A percentile compares a stretch with the other conserved stretches of the same genome.
phyloP scores from a whole-genome alignment of 1,140 invertebrate genomes.

The Hyles vespertilio region DNA sequence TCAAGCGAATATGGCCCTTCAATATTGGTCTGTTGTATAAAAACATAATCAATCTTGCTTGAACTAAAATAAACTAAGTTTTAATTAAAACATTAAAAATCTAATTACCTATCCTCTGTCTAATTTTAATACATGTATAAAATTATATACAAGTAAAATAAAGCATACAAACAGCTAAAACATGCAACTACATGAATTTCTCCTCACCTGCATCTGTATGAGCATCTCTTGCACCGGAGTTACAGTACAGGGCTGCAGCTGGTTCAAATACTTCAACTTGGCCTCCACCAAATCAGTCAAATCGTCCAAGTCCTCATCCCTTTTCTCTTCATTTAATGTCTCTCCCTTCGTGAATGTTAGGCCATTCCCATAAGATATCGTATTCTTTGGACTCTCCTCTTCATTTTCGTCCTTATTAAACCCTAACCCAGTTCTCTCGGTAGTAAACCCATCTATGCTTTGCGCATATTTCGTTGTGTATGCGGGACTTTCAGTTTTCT shows the following conservation, averaged over 20 bases:
- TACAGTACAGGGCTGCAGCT: slow-evolving; percentile 44
- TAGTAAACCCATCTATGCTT: slow-evolving; percentile 59
- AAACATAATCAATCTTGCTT: too few relatives aligned
- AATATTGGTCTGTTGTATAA: too few relatives aligned
- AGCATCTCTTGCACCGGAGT: slow-evolving; percentile 61
- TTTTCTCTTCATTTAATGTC: slow-evolving; percentile 56
- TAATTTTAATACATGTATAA: too few relatives aligned
- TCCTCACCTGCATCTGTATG: slow-evolving; percentile 62
- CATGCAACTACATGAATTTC: neutral
- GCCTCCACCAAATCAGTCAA: slow-evolving; percentile 49
- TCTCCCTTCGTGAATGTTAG: slow-evolving; percentile 65
- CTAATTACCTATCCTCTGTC: too few relatives aligned
- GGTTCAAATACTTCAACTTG: slow-evolving; percentile 57
- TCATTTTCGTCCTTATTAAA: slow-evolving; percentile 51
- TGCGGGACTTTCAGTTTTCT: slow-evolving; percentile 39
- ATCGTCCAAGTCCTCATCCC: slow-evolving; percentile 55
- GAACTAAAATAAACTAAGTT: too few relatives aligned
- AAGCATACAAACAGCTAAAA: neutral
- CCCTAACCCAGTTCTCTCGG: slow-evolving; percentile 57
- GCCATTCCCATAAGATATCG: slow-evolving; percentile 58
- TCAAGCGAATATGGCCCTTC: too few relatives aligned
- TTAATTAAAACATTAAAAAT: too few relatives aligned
- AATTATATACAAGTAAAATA: too few relatives aligned
- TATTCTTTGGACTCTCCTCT: slow-evolving; percentile 39
- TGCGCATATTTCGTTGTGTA: slow-evolving; percentile 68